A percentile compares a stretch with the other conserved stretches of the same genome.
Evolutionary conservation across 2,888 invertebrate genomes (phyloP).

Genomic region (Volucella inflata): DNA sequence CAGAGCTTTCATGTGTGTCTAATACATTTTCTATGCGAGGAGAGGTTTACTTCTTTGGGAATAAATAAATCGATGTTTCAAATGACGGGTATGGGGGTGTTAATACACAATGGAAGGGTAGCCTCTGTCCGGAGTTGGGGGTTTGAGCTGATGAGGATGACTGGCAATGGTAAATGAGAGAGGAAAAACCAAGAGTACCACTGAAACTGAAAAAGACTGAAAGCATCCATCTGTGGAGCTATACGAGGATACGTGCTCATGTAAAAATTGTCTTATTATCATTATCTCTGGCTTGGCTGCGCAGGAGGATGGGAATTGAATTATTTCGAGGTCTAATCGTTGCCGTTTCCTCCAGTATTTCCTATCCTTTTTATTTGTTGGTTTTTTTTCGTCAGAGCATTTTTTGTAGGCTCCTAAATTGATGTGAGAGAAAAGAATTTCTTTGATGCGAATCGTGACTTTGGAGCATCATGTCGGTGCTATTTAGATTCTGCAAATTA

Average conservation of each 20-base stretch:
- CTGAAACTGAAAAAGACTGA: conserved; percentile 60
- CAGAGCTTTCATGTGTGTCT: conserved; percentile 45
- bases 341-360: conserved; percentile 50
- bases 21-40: conserved; percentile 54
- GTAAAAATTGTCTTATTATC: conserved; percentile 75
- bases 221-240: conserved; percentile 68
- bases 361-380: conserved; percentile 9
- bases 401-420: conserved; percentile 40
- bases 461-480: conserved; percentile 18
- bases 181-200: conserved; percentile 34
- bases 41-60: conserved; percentile 66
- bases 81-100: conserved; percentile 63
- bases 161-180: conserved; percentile 24
- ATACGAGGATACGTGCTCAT: conserved; percentile 72
- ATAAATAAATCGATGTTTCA: conserved; percentile 72
- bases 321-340: conserved; percentile 72
- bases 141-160: not conserved
- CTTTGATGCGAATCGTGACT: conserved; percentile 64
- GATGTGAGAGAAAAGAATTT: conserved; percentile 35
- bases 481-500: conserved; percentile 18
- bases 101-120: conserved; percentile 56
- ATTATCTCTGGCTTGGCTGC: conserved; percentile 60
- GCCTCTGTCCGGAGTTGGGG: not conserved
- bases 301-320: conserved; percentile 60
- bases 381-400: not conserved